phyloP scores from a whole-genome alignment of 2,113 vertebrate species.

The Eira barbara region DNA sequence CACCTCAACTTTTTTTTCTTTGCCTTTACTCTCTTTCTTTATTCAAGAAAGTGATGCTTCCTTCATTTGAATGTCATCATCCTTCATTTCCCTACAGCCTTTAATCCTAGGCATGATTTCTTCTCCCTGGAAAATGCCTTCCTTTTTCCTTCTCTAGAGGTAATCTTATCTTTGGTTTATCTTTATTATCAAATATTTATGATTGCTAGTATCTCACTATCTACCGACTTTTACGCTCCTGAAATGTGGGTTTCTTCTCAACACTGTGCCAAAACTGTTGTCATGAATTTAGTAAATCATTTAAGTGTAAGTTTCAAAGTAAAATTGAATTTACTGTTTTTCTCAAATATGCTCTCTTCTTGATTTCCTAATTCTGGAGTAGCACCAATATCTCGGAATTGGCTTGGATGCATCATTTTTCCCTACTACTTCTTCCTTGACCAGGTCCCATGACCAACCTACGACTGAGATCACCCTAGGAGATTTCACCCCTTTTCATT shows the following conservation, averaged over 20 bases:
- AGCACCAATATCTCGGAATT: neutral
- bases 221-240: neutral
- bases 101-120: neutral
- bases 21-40: neutral
- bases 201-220: neutral
- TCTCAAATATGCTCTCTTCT: neutral
- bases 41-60: neutral
- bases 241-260: neutral
- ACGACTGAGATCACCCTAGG: neutral
- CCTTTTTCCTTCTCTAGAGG: neutral
- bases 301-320: neutral
- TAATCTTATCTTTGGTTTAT: neutral
- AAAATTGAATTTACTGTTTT: neutral
- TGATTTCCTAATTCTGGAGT: neutral
- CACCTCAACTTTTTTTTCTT: neutral
- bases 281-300: neutral
- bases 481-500: neutral
- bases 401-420: neutral
- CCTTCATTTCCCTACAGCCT: neutral
- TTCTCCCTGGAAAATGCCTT: neutral
- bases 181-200: neutral
- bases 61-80: neutral
- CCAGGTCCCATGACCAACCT: neutral
- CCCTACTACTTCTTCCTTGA: neutral
- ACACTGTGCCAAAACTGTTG: neutral